A percentile compares a stretch with the other conserved stretches of the same genome.
Evolutionary conservation across 2,113 vertebrate genomes (phyloP).

Genomic region (Galbula dea): DNA sequence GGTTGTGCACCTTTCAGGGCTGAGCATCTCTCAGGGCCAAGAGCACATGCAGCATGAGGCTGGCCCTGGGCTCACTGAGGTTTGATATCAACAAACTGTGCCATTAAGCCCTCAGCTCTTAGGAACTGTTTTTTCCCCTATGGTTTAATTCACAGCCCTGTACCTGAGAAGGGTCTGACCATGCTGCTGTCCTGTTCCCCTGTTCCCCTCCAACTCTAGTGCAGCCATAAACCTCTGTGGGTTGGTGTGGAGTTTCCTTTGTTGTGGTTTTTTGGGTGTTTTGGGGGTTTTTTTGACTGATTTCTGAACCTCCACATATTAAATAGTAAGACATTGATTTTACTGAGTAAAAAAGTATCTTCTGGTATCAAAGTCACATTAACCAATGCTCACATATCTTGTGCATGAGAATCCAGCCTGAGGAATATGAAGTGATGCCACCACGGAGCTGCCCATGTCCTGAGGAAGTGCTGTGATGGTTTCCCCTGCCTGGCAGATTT

Average conservation of each 20-base stretch:
- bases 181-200: neutral
- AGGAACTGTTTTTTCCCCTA: neutral
- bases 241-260: too few species aligned
- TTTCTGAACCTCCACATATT: neutral
- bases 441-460: rapidly evolving
- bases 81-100: neutral
- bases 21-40: neutral
- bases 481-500: neutral
- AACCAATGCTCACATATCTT: neutral
- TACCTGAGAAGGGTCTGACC: neutral
- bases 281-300: neutral
- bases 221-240: too few species aligned
- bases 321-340: neutral
- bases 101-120: neutral
- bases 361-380: neutral
- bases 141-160: rapidly evolving
- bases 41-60: rapidly evolving
- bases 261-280: too few species aligned
- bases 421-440: rapidly evolving
- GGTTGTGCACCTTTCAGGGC: too few species aligned
- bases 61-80: neutral
- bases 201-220: neutral
- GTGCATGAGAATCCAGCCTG: neutral
- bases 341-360: neutral
- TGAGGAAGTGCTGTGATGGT: rapidly evolving